phyloP scores from a whole-genome alignment of 2,797 vertebrate species.

The Spinibarbus caldwelli region DNA sequence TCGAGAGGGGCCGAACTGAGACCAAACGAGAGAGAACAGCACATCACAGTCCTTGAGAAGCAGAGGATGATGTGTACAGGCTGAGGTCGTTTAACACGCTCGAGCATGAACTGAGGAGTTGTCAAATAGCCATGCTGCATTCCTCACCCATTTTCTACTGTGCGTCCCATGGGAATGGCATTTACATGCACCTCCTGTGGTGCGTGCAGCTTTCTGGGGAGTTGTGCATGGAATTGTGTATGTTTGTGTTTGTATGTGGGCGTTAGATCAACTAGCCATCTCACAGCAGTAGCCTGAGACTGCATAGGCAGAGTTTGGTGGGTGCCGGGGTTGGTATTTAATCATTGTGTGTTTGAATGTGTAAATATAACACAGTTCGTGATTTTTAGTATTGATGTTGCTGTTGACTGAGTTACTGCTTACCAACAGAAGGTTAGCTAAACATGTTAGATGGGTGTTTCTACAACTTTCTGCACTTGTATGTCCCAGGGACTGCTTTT shows the following conservation, averaged over 20 bases:
- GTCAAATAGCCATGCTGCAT: constrained; percentile 12
- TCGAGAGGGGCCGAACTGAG: constrained; percentile 15
- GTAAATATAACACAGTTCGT: background rate
- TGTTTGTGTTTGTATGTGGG: constrained; percentile 14
- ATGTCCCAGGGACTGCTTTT: background rate
- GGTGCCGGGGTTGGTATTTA: background rate
- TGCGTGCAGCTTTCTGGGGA: background rate
- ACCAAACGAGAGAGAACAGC: constrained; percentile 30
- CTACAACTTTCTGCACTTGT: background rate
- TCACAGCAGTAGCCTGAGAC: constrained; percentile 7
- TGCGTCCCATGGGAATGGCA: background rate
- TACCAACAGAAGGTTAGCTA: background rate
- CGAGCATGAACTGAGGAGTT: constrained; percentile 42
- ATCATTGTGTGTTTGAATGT: constrained; percentile 10
- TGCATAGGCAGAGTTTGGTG: background rate
- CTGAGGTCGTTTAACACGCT: too few species aligned
- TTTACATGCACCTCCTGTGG: constrained; percentile 1
- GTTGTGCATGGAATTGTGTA: background rate
- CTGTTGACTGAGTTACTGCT: too few species aligned
- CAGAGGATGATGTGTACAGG: constrained; percentile 13
- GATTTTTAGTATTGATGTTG: constrained; percentile 18
- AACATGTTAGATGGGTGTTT: background rate
- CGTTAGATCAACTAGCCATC: background rate
- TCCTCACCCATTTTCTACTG: constrained; percentile 15
- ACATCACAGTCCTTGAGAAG: constrained; percentile 43